Evolutionary conservation across 2,113 vertebrate genomes (phyloP), one percentile per base, ranked within the genome.

Genomic region (Pluvianellus socialis): DNA sequence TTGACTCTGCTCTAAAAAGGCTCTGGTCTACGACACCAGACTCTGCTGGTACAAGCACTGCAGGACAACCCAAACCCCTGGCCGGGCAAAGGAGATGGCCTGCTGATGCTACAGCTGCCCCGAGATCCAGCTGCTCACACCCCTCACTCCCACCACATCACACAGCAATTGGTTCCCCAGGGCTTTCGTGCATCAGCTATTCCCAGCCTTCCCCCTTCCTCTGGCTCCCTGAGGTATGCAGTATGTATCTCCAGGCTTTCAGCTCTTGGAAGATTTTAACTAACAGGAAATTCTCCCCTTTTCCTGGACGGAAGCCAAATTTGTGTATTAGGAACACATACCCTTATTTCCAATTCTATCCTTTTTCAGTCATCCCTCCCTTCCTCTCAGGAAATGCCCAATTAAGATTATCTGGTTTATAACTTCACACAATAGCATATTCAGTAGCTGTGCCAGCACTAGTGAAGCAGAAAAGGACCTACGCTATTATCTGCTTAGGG

Each of bases 401-500:
- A 95, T 97, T 96, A 97, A 91, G 65, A 91, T 94, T 95, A 97
- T 96, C 91, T 96, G 86, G 56, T 94, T 87, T 94, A 90, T 92
- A 91, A 79, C 62, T 81, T 88, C 91, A 95, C 80, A 97, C 96
- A 96, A 96, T 90, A 93, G 84, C 67, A 94, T 42, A 93, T 79
- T 97, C 90, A 96, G 85, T 95, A 82, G 89, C 84, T 73, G 38
- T 50, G 70, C 88, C 84, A 81, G 47, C 0, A 1, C 33, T 35
- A 94, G 44, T n/a, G 73, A 94, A 92, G 83, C 70, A 73, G 86
- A 91, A 96, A 96, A 95, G 68, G 56, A 91, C 79, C 49, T 75
- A 56, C 79, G 75, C 67, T 55, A 23, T 77, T 74, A 88, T 91
- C 91, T 81, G 70, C 66, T 84, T 61, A 85, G 73, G 8, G 44